Evolutionary conservation across 2,113 vertebrate genomes (phyloP), one percentile per base, ranked within the genome.

Genomic region (Sardina pilchardus): DNA sequence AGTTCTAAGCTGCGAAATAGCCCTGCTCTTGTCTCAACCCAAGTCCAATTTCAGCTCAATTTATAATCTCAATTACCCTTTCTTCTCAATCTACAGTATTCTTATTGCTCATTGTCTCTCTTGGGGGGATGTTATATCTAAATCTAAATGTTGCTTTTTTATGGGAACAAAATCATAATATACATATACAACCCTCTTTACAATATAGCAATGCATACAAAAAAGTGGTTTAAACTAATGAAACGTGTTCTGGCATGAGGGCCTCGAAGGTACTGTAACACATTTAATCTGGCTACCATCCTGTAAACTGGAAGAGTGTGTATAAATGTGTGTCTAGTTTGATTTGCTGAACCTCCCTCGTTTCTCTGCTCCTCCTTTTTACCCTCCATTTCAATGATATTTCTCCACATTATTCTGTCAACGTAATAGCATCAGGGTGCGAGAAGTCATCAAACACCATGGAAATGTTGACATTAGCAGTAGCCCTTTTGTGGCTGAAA

Each of bases 361-460:
- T 63, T 19, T 34, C 2, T 7, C 67, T 36, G 67, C 67, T 75
- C 9, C 34, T 17, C 63, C 8, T 14, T 36, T 78, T 78, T 16
- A 78, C 30, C 10, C 34, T 6, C 30, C 71, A 78, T 36, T 78
- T 78, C 71, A 78, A 78, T 36, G 34, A 78, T 78, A 10, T 36
- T 78, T 78, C 6, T 78, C 16, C 36, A 78, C 71, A 78, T 36
- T 78, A 78, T 36, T 78, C 71, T 17, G 71, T 36, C 71, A 16
- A 14, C 71, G 34, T 78, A 78, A 78, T 10, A 14, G 63, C 26
- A 30, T 34, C 10, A 71, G 63, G 63, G 26, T 12, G 26, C 26
- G 26, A 34, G 63, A 71, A 71, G 63, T 30, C 63, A 71, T 71
- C 63, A 71, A 71, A 71, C n/a, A 71, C 63, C 30, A 36, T 63